Percentiles rank a stretch among this genome's conserved stretches.
Conservation (phyloP, 2,888 invertebrate genomes). For the Synergus japonicus region DNA sequence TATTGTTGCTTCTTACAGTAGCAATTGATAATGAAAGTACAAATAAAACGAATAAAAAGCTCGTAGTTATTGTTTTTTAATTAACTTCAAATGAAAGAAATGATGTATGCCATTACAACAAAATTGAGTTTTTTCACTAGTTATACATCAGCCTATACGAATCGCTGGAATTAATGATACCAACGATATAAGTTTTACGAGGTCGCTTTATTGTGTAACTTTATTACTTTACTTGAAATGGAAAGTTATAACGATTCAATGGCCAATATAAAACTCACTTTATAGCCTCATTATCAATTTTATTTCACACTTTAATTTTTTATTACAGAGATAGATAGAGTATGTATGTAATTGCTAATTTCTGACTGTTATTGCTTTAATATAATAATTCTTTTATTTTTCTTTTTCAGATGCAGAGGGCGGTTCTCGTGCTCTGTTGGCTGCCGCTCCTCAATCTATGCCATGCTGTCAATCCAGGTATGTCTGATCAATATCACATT, state of each 20-base stretch:
- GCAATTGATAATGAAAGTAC: constrained; percentile 52
- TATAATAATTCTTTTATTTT: constrained; percentile 45
- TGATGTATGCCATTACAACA: neutral
- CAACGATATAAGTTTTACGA: constrained; percentile 31
- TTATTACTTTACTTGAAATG: constrained; percentile 9
- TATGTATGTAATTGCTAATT: neutral
- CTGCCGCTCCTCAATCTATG: constrained; percentile 76
- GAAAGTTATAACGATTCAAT: neutral
- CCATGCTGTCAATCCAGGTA: constrained; percentile 77
- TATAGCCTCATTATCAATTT: constrained; percentile 12
- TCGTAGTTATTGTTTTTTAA: neutral
- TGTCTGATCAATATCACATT: constrained; percentile 33
- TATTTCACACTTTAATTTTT: neutral
- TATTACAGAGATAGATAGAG: neutral
- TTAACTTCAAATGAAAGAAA: neutral
- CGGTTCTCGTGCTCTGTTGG: constrained; percentile 75
- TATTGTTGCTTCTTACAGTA: constrained; percentile 46
- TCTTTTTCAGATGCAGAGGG: constrained; percentile 74
- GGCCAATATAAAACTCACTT: neutral
- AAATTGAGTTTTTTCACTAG: constrained; percentile 4
- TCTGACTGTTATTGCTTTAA: neutral
- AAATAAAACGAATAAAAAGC: neutral
- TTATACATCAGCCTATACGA: constrained; percentile 1
- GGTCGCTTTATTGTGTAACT: constrained; percentile 12
- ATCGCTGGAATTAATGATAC: constrained; percentile 21